Evolutionary conservation across 1,140 invertebrate genomes (phyloP).

Genomic region (Drosophila pallidifrons): DNA sequence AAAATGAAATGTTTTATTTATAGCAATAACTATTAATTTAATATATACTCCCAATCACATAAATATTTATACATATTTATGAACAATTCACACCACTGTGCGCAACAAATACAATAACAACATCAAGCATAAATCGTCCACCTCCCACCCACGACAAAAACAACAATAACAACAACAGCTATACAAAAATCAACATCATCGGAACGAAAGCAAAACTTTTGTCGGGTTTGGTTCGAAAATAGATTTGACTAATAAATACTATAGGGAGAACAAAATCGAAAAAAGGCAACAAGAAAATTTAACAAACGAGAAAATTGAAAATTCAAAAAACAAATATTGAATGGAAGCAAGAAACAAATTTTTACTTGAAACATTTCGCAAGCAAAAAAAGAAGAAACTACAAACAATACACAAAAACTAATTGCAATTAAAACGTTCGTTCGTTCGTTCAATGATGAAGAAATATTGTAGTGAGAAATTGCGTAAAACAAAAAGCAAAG

Average conservation of each 20-base stretch:
- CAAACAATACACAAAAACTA: slow-evolving; percentile 52
- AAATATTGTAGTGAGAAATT: slow-evolving; percentile 47
- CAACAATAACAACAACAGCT: slow-evolving; percentile 39
- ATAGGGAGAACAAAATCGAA: slow-evolving; percentile 70
- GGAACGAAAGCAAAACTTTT: slow-evolving; percentile 51
- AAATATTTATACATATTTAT: slow-evolving; percentile 9
- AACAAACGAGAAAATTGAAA: slow-evolving; percentile 50
- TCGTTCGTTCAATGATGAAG: slow-evolving; percentile 6
- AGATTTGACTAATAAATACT: slow-evolving; percentile 84
- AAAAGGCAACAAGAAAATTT: slow-evolving; percentile 49
- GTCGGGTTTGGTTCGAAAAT: slow-evolving; percentile 74
- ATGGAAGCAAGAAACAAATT: slow-evolving; percentile 29
- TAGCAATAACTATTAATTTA: slow-evolving; percentile 14
- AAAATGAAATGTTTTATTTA: slow-evolving; percentile 11
- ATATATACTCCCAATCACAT: slow-evolving; percentile 4
- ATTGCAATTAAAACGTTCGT: slow-evolving; percentile 14
- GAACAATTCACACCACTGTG: slow-evolving; percentile 54
- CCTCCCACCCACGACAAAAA: slow-evolving; percentile 16
- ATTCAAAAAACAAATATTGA: slow-evolving; percentile 39
- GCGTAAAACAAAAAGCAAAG: slow-evolving; percentile 43
- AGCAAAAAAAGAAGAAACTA: slow-evolving; percentile 28
- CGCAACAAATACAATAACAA: slow-evolving; percentile 21
- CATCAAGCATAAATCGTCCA: slow-evolving; percentile 12
- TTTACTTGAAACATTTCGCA: slow-evolving; percentile 44
- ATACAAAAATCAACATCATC: slow-evolving; percentile 40